Evolutionary conservation across 2,888 invertebrate species (phyloP).

Genomic region (Drosophila merina): DNA sequence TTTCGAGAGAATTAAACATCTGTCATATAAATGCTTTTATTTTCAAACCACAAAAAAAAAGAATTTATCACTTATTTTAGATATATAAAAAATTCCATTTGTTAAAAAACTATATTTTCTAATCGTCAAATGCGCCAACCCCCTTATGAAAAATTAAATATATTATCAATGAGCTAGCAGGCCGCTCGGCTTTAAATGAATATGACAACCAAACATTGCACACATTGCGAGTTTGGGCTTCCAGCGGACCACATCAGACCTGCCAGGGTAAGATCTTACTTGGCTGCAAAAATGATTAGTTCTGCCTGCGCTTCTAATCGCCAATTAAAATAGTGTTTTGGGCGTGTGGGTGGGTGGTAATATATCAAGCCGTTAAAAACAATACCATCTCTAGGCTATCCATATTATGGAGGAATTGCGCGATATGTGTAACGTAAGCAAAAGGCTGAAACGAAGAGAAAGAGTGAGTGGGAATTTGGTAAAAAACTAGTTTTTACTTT

Average conservation of each 20-base stretch:
- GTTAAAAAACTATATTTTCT: no score
- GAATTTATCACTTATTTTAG: constrained; percentile 5
- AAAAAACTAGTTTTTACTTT: constrained; percentile 44
- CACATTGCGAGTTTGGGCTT: constrained; percentile 29
- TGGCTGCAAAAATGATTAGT: constrained; percentile 9
- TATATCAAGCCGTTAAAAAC: background rate
- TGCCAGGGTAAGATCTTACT: constrained; percentile 33
- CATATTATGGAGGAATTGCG: constrained; percentile 19
- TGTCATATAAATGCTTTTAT: no score
- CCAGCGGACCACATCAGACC: constrained; percentile 8
- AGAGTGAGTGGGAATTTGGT: constrained; percentile 31
- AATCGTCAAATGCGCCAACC: no score
- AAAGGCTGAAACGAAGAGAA: constrained; percentile 14
- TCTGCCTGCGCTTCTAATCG: no score
- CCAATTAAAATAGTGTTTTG: no score
- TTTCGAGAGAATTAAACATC: no score
- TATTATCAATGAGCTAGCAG: constrained; percentile 21
- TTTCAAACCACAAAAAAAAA: background rate
- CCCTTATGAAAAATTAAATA: constrained; percentile 22
- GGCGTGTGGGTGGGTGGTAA: constrained; percentile 1
- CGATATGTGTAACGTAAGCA: constrained; percentile 40
- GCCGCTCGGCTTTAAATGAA: constrained; percentile 27
- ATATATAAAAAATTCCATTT: no score
- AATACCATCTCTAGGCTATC: constrained; percentile 3
- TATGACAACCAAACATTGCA: constrained; percentile 22